Conservation (phyloP, 92 coral and sea anemone species). For the Muricea muricata region DNA sequence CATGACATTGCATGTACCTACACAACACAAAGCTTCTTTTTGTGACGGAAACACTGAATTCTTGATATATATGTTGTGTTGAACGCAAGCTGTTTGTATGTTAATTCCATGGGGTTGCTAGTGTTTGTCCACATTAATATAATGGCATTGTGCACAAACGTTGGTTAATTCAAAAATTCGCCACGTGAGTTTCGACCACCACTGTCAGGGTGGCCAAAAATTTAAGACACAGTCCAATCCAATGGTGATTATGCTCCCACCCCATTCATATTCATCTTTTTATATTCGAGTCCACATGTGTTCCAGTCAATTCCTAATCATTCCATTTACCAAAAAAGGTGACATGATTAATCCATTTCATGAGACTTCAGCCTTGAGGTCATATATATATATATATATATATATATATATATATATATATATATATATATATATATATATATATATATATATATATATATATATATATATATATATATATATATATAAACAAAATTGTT, state of each 20-base stretch:
- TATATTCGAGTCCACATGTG: background rate
- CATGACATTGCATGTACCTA: background rate
- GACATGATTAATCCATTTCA: background rate
- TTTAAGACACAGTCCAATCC: background rate
- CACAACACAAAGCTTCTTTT: background rate
- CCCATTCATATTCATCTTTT: background rate
- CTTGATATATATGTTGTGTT: background rate
- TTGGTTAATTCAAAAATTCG: background rate
- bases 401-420: too few relatives aligned
- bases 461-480: too few relatives aligned
- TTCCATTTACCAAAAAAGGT: background rate
- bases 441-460: too few relatives aligned
- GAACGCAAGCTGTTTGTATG: background rate
- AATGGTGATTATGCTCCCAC: conserved; percentile 1
- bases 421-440: too few relatives aligned
- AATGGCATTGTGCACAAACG: background rate
- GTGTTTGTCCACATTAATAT: conserved; percentile 11
- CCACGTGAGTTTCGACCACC: background rate
- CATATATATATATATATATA: too few relatives aligned
- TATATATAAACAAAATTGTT: too few relatives aligned
- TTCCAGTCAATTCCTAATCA: background rate
- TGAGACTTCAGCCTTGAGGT: background rate
- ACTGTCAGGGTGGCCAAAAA: background rate
- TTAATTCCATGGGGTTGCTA: background rate
- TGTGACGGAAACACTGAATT: background rate